phyloP scores from a whole-genome alignment of 2,888 invertebrate species.

The Caenorhabditis sinica region DNA sequence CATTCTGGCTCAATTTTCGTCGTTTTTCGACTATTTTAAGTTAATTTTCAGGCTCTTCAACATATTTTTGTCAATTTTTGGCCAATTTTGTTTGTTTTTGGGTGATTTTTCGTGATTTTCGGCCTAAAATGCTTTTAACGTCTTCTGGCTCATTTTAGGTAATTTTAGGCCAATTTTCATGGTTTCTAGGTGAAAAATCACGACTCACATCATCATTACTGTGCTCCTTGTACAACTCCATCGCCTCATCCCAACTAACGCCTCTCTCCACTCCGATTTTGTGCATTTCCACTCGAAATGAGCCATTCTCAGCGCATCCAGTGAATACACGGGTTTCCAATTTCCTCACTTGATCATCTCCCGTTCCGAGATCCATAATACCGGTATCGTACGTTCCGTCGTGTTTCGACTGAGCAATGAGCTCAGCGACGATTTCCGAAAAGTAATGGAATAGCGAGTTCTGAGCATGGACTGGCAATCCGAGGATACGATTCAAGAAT shows the following conservation, averaged over 20 bases:
- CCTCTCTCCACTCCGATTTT: constrained; percentile 93
- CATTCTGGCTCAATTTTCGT: too few relatives aligned
- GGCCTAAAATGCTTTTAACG: too few relatives aligned
- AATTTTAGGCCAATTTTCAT: too few relatives aligned
- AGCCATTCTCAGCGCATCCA: constrained; percentile 88
- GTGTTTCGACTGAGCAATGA: constrained; percentile 94
- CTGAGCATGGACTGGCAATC: constrained; percentile 97
- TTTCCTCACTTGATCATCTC: constrained; percentile 93
- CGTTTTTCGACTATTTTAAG: background rate
- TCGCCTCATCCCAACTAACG: constrained; percentile 91
- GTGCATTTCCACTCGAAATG: constrained; percentile 92
- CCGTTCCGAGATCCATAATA: constrained; percentile 90
- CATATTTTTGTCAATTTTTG: too few relatives aligned
- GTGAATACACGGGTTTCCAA: constrained; percentile 91
- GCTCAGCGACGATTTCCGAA: constrained; percentile 94
- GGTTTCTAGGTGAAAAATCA: constrained; percentile 85
- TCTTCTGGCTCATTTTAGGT: too few relatives aligned
- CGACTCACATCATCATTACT: constrained; percentile 92
- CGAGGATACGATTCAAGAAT: constrained; percentile 96
- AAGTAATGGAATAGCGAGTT: constrained; percentile 98
- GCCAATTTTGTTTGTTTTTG: background rate
- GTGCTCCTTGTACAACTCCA: constrained; percentile 89
- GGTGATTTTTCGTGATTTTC: too few relatives aligned
- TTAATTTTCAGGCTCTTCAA: too few relatives aligned
- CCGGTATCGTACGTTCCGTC: constrained; percentile 97